Evolutionary conservation across 2,113 vertebrate genomes (phyloP).

Genomic region (Bombycilla garrulus): DNA sequence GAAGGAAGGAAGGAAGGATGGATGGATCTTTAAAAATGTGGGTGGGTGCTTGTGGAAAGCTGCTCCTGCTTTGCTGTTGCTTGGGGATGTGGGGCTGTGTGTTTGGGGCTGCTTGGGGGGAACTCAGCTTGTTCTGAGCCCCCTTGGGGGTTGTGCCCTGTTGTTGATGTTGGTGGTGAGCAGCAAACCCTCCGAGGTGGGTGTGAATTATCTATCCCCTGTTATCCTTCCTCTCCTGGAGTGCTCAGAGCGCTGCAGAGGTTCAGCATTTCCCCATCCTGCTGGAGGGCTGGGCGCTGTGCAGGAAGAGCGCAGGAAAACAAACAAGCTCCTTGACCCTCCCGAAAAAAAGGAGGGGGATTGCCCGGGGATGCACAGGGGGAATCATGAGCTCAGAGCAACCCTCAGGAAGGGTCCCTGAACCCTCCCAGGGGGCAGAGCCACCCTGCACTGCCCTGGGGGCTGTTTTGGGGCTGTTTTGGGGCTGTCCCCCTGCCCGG

Average conservation of each 20-base stretch:
- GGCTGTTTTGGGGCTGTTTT: not conserved
- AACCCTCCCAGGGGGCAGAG: not conserved
- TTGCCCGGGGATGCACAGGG: not conserved
- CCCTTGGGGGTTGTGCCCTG: not conserved
- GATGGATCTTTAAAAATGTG: not conserved
- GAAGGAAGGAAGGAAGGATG: too few species aligned
- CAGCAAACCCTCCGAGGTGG: not conserved
- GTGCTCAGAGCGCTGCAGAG: not conserved
- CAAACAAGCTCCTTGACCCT: not conserved
- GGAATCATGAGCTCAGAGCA: not conserved
- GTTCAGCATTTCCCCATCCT: not conserved
- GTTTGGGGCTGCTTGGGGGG: not conserved
- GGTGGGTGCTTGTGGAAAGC: not conserved
- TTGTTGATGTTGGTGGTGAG: not conserved
- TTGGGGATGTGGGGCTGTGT: not conserved
- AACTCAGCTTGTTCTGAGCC: not conserved
- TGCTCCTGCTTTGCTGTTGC: not conserved
- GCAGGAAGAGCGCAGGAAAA: slow-evolving; percentile 2
- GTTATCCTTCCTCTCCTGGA: fast-evolving
- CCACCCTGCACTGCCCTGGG: fast-evolving
- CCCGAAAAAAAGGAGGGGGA: not conserved
- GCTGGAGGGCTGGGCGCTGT: not conserved
- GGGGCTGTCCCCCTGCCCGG: fast-evolving
- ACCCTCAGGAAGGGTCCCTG: not conserved
- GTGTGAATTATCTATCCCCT: fast-evolving